Evolutionary conservation across 1,140 invertebrate genomes (phyloP).

Genomic region (Pseudachorutes palmiensis): DNA sequence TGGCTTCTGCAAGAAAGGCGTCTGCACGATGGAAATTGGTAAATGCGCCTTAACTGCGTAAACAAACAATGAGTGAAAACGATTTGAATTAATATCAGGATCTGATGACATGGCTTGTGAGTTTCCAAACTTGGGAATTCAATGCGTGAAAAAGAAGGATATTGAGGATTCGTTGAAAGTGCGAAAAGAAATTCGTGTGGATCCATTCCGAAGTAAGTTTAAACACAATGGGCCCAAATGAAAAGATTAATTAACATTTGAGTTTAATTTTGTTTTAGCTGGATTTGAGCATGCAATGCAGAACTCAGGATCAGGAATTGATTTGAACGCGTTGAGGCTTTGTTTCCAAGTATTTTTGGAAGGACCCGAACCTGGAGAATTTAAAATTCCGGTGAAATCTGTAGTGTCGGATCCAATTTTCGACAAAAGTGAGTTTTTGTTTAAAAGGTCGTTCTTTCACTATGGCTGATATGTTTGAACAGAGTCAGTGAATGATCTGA

Average conservation of each 20-base stretch:
- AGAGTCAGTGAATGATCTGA: conserved; percentile 83
- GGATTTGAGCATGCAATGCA: conserved; percentile 76
- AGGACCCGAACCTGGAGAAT: conserved; percentile 62
- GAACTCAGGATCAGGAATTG: conserved; percentile 63
- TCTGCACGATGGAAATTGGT: conserved; percentile 72
- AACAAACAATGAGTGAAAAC: conserved; percentile 27
- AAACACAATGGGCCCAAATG: no score
- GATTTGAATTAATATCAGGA: conserved; percentile 42
- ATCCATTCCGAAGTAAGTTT: conserved; percentile 89
- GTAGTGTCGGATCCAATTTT: conserved; percentile 86
- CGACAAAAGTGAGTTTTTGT: conserved; percentile 71
- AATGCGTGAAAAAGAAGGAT: conserved; percentile 93
- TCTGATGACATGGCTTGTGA: conserved; percentile 63
- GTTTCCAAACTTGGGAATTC: conserved; percentile 90
- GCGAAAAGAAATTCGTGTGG: conserved; percentile 76
- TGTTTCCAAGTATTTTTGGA: conserved; percentile 93
- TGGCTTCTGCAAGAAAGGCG: conserved; percentile 71
- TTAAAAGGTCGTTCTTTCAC: conserved; percentile 46
- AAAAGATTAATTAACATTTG: not conserved
- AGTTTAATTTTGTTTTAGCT: conserved; percentile 50
- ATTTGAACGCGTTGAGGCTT: conserved; percentile 83
- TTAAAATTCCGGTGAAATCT: conserved; percentile 67
- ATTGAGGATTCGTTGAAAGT: conserved; percentile 75
- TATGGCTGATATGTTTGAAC: no score
- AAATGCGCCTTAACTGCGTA: not conserved